Base-by-base conservation (phyloP, 2,797 vertebrate genomes). In the Serranus cabrilla region DNA sequence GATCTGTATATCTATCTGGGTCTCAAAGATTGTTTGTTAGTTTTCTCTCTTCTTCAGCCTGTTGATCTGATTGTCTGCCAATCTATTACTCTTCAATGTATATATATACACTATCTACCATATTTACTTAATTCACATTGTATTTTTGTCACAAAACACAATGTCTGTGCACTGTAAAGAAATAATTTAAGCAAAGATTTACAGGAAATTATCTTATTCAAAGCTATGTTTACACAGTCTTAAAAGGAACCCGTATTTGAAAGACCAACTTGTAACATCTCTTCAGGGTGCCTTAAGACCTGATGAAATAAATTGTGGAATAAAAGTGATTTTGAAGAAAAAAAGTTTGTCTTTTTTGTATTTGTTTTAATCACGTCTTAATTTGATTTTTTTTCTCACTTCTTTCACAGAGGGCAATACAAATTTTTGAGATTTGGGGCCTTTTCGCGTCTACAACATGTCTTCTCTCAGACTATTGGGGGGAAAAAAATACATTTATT, bases 311-410 rank as follows among this genome's bases (percentile, higher is more conserved):
- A 94, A 92, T 92, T 93, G 89, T 94, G 93, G 92, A 96, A 96
- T 96, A 95, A 96, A 96, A 93, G 95, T 95, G 93, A 95, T 96
- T 96, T 96, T 94, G 96, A 95, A 96, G 86, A 93, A 93, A 93
- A 89, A 7, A 31, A 4, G 0, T 18, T 27, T 63, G 27, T 8
- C 27, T 17, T 2, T 8, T 16, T n/a, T 43, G 6, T 46, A 0
- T 31, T 65, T 69, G 40, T 39, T 27, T 45, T 4, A 10, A 23
- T 52, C 0, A 20, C 54, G 47, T 62, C 16, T 55, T 18, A n/a
- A 50, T 43, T 31, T 31, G 27, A 3, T 3, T 31, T 31, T 31
- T 31, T 31, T 31, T 31, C 6, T 31, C 27, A 31, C 3, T 31
- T 31, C 27, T 31, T 31, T 31, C 27, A 31, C 27, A 3, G 27